These are phyloP conservation scores for Acrobasis consociella DNA, from an alignment of 2,888 invertebrate genomes.

Conservation along the genomic window DNA sequence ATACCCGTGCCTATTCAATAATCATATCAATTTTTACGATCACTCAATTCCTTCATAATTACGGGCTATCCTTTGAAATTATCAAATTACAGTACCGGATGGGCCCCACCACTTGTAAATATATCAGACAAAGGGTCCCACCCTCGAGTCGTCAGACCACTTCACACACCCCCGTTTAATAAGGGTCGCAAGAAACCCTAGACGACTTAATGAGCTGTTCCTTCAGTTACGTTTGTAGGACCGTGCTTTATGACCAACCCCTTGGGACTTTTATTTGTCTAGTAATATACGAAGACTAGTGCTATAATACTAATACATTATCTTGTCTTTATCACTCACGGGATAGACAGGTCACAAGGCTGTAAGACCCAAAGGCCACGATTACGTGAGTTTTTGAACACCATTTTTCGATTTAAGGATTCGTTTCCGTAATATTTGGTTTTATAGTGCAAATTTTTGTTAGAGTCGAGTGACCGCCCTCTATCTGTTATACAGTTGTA, in stretches of 20 bases:
- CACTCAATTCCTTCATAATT: background rate
- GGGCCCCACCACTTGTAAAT: slow-evolving; percentile 1
- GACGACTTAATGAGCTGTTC: slow-evolving; percentile 64
- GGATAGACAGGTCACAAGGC: no score
- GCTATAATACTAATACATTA: background rate
- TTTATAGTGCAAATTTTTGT: no score
- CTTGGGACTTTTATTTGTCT: slow-evolving; percentile 23
- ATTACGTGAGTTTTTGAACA: no score
- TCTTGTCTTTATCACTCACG: no score
- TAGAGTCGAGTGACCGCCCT: no score
- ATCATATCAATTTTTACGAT: background rate
- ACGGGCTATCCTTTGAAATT: background rate
- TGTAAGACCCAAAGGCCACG: background rate
- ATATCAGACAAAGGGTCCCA: slow-evolving; percentile 21
- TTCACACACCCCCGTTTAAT: slow-evolving; percentile 57
- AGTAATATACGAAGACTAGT: background rate
- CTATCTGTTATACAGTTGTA: no score
- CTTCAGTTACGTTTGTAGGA: slow-evolving; percentile 30
- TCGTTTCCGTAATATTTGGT: no score
- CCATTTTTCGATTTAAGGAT: no score
- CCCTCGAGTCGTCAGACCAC: slow-evolving; percentile 35
- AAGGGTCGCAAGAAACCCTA: slow-evolving; percentile 58
- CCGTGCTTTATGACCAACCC: slow-evolving; percentile 24
- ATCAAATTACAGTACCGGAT: slow-evolving; percentile 7
- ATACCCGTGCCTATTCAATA: background rate